These are phyloP conservation scores for Leptopilina myrica DNA, from an alignment of 2,888 invertebrate genomes.

Conservation along the genomic window DNA sequence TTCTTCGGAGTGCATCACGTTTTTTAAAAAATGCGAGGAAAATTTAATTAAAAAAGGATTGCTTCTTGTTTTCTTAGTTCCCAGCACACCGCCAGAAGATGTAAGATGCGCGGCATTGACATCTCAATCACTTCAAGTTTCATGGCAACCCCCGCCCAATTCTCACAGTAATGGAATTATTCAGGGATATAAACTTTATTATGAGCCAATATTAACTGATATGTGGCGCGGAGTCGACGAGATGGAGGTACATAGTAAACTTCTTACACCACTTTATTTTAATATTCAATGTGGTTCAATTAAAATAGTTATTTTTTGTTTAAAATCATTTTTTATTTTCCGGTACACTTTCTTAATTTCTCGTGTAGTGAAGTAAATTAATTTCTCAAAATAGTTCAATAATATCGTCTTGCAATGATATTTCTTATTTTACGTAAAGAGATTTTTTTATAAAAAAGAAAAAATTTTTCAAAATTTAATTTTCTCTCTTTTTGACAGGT, in stretches of 20 bases:
- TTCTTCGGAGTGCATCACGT: too few relatives aligned
- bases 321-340: too few relatives aligned
- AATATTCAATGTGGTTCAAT: background rate
- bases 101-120: conserved; percentile 86
- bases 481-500: conserved; percentile 58
- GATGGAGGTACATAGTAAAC: conserved; percentile 69
- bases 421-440: too few relatives aligned
- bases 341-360: too few relatives aligned
- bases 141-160: conserved; percentile 88
- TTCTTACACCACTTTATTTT: conserved; percentile 33
- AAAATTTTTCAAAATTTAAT: too few relatives aligned
- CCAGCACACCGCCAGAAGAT: conserved; percentile 87
- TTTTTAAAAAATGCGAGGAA: too few relatives aligned
- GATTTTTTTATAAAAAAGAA: too few relatives aligned
- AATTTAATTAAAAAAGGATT: too few relatives aligned
- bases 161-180: conserved; percentile 86
- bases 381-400: too few relatives aligned
- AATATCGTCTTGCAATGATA: too few relatives aligned
- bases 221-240: conserved; percentile 75
- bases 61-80: conserved; percentile 78
- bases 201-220: conserved; percentile 82
- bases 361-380: too few relatives aligned
- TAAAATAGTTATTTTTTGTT: too few relatives aligned
- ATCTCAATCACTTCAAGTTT: conserved; percentile 86
- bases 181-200: conserved; percentile 86